Conservation (phyloP, 2,113 vertebrate species). For the Piaya cayana region DNA sequence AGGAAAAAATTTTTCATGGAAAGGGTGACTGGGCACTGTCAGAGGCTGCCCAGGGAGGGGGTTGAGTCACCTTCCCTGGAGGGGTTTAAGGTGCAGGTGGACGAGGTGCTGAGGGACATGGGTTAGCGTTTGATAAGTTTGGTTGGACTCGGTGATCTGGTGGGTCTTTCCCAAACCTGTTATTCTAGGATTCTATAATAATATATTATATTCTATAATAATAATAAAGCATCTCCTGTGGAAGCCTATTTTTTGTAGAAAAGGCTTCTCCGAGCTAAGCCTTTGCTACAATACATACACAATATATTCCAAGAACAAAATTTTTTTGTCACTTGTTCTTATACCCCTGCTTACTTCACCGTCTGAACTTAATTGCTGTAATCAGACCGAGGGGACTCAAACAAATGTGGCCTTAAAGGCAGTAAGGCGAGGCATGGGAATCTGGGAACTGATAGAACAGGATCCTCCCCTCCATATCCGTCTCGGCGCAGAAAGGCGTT, state of each 20-base stretch:
- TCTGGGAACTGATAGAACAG: conserved; percentile 68
- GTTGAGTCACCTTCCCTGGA: too few species aligned
- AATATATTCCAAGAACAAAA: background rate
- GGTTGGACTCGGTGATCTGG: too few species aligned
- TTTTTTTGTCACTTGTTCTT: background rate
- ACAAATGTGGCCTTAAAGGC: conserved; percentile 54
- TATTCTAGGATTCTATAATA: too few species aligned
- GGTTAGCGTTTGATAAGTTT: too few species aligned
- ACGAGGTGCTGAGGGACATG: too few species aligned
- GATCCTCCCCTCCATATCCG: conserved; percentile 71
- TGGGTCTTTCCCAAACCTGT: too few species aligned
- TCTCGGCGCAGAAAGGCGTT: conserved; percentile 66
- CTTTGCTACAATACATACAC: background rate
- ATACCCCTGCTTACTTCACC: background rate
- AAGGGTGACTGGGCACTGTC: too few species aligned
- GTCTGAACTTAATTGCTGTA: conserved; percentile 49
- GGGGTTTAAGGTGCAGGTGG: too few species aligned
- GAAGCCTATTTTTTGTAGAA: background rate
- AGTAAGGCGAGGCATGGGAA: conserved; percentile 35
- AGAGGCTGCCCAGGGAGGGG: too few species aligned
- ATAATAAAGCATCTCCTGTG: rapidly evolving
- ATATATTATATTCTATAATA: background rate
- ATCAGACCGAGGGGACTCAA: conserved; percentile 63
- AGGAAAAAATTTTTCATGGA: too few species aligned
- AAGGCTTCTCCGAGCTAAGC: background rate